Base-by-base conservation (phyloP, 2,113 vertebrate species). In the Fregata magnificens region DNA sequence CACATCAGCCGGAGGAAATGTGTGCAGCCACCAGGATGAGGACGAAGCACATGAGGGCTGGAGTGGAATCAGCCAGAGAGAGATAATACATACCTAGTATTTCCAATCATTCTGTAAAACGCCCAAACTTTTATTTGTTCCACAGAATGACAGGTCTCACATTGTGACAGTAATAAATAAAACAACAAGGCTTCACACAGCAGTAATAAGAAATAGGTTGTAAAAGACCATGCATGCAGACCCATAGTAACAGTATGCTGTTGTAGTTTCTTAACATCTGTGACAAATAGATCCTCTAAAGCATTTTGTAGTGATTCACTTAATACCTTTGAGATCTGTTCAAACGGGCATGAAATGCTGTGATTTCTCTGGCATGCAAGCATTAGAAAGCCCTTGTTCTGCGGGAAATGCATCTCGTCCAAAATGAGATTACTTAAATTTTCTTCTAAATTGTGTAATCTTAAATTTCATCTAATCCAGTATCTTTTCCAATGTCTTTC, bases 11-110 rank as follows among this genome's bases (percentile, higher is more conserved):
- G 1, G 17, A 71, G 20, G 55, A 72, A 11, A 56, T 3, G 13
- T 3, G 1, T 13, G 19, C 5, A 36, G 63, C 20, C 36, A 70
- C 22, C 15, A 11, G 16, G 55, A 55, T 1, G 2, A 66, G n/a
- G 34, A 36, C 3, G 3, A 58, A 66, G 18, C 9, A 21, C 38
- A 4, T 0, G 3, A 40, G 42, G 31, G 13, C 12, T 76, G 42
- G 28, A 82, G 42, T 16, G 19, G 32, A 71, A 91, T 40, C 56
- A 59, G 47, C 9, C 19, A 34, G 42, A 71, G 40, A 45, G 9
- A 63, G 11, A 8, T 22, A 70, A 74, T 26, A 42, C 10, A n/a
- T 8, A 49, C 20, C 13, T 19, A 34, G 24, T 44, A 40, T 28
- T 86, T 58, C n/a, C 25, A 93, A n/a, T 44, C 28, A 40, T 36